Evolutionary conservation across 2,888 invertebrate species (phyloP).

Genomic region (Brenthis hecate): DNA sequence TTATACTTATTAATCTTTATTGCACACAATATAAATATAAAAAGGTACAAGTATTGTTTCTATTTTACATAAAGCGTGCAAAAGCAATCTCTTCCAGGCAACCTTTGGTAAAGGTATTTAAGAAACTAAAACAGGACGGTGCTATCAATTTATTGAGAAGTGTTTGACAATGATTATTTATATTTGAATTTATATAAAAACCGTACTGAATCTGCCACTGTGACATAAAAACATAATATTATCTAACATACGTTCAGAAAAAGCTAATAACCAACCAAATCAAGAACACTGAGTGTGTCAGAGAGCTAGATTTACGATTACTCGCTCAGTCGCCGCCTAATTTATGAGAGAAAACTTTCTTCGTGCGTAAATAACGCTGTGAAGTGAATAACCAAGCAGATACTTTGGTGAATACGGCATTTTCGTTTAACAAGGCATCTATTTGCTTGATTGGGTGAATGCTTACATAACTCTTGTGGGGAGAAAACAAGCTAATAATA

Average conservation of each 20-base stretch:
- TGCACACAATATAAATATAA: no score
- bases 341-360: slow-evolving; percentile 61
- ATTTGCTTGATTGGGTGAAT: slow-evolving; percentile 7
- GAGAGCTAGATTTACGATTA: slow-evolving; percentile 51
- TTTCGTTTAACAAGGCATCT: slow-evolving; percentile 3
- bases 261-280: slow-evolving; percentile 3
- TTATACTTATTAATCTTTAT: no score
- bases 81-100: no score
- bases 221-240: neutral
- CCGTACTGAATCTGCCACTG: no score
- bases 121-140: no score
- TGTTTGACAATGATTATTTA: no score
- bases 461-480: neutral
- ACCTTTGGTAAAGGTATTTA: no score
- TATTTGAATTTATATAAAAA: no score
- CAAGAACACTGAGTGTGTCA: slow-evolving; percentile 15
- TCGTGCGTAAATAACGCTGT: slow-evolving; percentile 31
- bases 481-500: no score
- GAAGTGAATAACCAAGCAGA: slow-evolving; percentile 25
- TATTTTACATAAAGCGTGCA: no score
- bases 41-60: no score
- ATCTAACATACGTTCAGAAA: neutral
- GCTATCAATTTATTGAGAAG: no score
- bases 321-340: slow-evolving; percentile 54
- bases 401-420: slow-evolving; percentile 4